Base-by-base conservation (phyloP, 2,113 vertebrate species). In the Platanista minor region DNA sequence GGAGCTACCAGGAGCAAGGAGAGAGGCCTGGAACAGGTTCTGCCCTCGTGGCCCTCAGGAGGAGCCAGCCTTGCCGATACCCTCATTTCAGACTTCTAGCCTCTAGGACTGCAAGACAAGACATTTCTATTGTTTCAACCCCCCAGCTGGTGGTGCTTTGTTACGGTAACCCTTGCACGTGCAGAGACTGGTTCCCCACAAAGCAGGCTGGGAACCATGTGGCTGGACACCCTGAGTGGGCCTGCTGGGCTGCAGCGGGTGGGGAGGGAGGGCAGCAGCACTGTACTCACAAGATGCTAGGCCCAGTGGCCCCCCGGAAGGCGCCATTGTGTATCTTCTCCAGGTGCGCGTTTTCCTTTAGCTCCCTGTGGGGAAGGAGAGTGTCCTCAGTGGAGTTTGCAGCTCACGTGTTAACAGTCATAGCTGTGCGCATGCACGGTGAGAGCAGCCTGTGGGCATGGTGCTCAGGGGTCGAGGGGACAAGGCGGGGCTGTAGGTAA, bases 261-360 rank as follows among this genome's bases (percentile, higher is more conserved):
- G 3, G 59, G n/a, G 13, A 33, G 52, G 43, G 41, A 62, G 49
- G 43, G 72, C 20, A n/a, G 29, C 21, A 64, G 20, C n/a, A 0
- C 2, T 39, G 2, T 98, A 99, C 99, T 99, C 98, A 99, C 99
- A 99, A 98, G 78, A 98, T 92, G 41, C 96, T 99, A 7, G 99
- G 99, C 96, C 99, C 99, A 0, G 89, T 98, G 84, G 99, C 99
- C 67, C 99, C 99, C 97, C 96, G 98, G 96, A 99, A 99, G 84
- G 99, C 99, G 15, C 99, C 98, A 0, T 99, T 98, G 87, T 99
- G 98, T 66, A 99, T 99, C 97, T 98, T 71, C 85, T 97, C 97
- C 49, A 99, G 99, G 91, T 98, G 98, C 82, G 87, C 98, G 80
- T 99, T 99, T 97, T 99, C 99, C 97, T 99, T 99, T 62, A 99